phyloP scores from a whole-genome alignment of 2,888 invertebrate genomes.

The Mystacides longicornis region DNA sequence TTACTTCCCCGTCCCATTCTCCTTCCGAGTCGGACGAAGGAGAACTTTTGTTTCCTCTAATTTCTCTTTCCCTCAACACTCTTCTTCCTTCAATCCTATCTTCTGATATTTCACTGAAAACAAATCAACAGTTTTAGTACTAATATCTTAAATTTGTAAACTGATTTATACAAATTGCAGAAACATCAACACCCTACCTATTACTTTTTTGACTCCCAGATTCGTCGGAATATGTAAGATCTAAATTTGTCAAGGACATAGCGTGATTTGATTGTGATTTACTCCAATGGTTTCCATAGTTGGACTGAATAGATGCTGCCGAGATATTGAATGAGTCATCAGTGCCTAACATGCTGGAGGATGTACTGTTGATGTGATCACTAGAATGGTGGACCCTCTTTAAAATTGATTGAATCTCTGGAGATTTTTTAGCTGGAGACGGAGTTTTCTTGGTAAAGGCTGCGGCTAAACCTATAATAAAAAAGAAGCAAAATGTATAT shows the following conservation, averaged over 20 bases:
- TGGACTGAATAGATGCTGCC: conserved; percentile 34
- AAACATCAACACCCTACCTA: conserved; percentile 36
- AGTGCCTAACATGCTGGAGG: not conserved
- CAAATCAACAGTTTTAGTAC: conserved; percentile 9
- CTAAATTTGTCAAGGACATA: conserved; percentile 41
- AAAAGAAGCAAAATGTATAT: too few relatives aligned
- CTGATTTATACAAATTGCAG: not conserved
- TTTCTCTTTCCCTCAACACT: conserved; percentile 51
- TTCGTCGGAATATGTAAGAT: conserved; percentile 57
- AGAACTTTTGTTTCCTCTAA: conserved; percentile 33
- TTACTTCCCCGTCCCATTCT: conserved; percentile 58
- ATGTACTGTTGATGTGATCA: conserved; percentile 37
- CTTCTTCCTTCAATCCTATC: conserved; percentile 60
- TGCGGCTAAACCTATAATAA: conserved; percentile 15
- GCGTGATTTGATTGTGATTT: conserved; percentile 33
- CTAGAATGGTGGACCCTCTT: conserved; percentile 49
- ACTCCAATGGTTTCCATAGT: conserved; percentile 35
- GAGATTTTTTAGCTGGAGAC: conserved; percentile 29
- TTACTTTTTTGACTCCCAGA: conserved; percentile 60
- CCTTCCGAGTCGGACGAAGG: conserved; percentile 68
- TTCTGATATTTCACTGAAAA: conserved; percentile 56
- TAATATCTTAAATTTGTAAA: not conserved
- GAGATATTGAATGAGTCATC: conserved; percentile 13
- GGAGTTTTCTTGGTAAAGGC: conserved; percentile 25
- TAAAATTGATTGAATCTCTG: conserved; percentile 48